Evolutionary conservation across 2,113 vertebrate genomes (phyloP), one percentile per base, ranked within the genome.

Genomic region (Dipodomys merriami): DNA sequence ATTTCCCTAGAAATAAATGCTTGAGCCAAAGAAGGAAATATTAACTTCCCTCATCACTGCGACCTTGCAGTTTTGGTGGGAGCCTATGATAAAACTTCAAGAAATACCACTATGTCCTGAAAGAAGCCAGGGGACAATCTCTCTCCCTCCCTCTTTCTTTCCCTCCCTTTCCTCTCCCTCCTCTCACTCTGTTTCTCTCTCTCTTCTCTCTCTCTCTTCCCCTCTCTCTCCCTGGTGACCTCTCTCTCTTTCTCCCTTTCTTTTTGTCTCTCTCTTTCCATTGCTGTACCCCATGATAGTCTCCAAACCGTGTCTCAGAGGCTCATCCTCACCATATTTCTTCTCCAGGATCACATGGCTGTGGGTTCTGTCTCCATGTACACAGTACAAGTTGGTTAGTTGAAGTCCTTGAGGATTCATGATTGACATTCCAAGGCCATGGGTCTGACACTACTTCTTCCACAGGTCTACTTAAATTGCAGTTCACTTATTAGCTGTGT

Each of bases 21-120:
- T 39, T 7, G 44, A 91, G 69, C 12, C 71, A 77, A 69, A 39
- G 27, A 23, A 57, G 49, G 53, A 49, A 82, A 77, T 23, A 49
- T 4, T 39, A 39, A 20, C 39, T 65, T 81, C 16, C 10, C 29
- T 64, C 29, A 6, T 29, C 74, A 22, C 11, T 20, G 79, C 49
- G 0, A 0, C 44, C 27, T n/a, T n/a, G 19, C 5, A 20, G 71
- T 25, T 9, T 2, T 76, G 77, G 15, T 4, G 20, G 67, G 22
- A 64, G 19, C 19, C 62, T 64, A 7, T 46, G 57, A 73, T 35
- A 64, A 64, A 62, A 8, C 22, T 23, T 12, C 16, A 30, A n/a
- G 64, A 46, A 49, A 27, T 18, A 23, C 30, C 2, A 13, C 30
- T 0, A 2, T 62, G 10, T 27, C 3, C n/a, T 6, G 1, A 13